phyloP scores from a whole-genome alignment of 2,888 invertebrate genomes.

The Pyrrhosoma nymphula region DNA sequence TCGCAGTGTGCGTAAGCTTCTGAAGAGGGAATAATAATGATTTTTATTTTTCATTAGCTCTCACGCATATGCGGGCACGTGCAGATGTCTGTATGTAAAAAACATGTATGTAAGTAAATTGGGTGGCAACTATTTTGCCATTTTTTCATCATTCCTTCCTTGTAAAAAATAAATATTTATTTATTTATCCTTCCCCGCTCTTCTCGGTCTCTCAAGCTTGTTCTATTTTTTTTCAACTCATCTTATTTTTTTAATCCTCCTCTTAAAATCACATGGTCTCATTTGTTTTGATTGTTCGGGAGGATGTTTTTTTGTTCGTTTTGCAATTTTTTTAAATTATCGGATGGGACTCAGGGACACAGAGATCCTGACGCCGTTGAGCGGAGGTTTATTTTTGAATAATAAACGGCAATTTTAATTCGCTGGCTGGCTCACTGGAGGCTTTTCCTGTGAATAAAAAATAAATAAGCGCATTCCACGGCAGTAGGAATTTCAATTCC shows the following conservation, averaged over 20 bases:
- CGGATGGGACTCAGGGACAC: slow-evolving; percentile 13
- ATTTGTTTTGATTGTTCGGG: slow-evolving; percentile 59
- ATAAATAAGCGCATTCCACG: slow-evolving; percentile 44
- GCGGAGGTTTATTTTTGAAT: slow-evolving; percentile 44
- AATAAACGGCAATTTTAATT: slow-evolving; percentile 59
- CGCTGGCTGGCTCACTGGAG: slow-evolving; percentile 23
- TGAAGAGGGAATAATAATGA: background rate
- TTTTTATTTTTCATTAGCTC: background rate
- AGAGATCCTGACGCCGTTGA: background rate
- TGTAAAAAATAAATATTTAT: background rate
- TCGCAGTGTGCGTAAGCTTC: too few species aligned
- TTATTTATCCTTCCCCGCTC: background rate
- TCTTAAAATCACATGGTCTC: slow-evolving; percentile 22
- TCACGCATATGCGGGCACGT: too few species aligned
- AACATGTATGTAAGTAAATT: background rate
- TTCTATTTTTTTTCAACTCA: background rate
- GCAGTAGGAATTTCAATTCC: slow-evolving; percentile 36
- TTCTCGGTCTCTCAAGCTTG: background rate
- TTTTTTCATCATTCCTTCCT: background rate
- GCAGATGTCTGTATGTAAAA: background rate
- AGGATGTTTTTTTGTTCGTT: background rate
- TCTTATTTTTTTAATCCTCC: background rate
- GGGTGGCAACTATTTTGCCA: background rate
- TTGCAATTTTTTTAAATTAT: slow-evolving; percentile 19
- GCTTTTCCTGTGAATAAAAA: slow-evolving; percentile 59